Evolutionary conservation across 2,113 vertebrate genomes (phyloP), one percentile per base, ranked within the genome.

Genomic region (Macquaria australasica): DNA sequence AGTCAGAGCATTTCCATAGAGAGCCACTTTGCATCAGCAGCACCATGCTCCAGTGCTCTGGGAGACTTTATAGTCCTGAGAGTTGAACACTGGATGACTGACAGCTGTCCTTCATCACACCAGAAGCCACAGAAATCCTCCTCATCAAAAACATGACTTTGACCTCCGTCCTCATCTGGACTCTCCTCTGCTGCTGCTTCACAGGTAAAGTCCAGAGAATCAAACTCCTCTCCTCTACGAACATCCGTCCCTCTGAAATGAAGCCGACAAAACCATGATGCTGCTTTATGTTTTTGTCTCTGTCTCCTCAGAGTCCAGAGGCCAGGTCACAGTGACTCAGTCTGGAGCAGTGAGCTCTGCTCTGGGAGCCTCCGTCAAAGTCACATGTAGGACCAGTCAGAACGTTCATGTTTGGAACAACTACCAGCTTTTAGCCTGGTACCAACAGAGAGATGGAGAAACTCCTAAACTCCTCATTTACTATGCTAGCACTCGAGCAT

Each of bases 251-350:
- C 84, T 82, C 79, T 79, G 84, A 82, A 67, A 68, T 67, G 79
- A 86, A 82, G 84, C 37, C 28, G 3, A 84, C 69, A 63, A 80
- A n/a, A 83, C 41, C 59, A 53, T 69, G 12, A 69, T 1, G 50
- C 67, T 82, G 74, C 34, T 82, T 71, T 34, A 3, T 88, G 59
- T 82, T 51, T 82, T 21, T 85, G 74, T 85, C 41, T 85, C 73
- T 82, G 82, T 82, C 7, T 88, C 87, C 87, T 80, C 83, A 88
- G 87, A 83, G 87, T 86, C 84, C 84, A 89, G 81, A 84, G 73
- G 77, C 5, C 81, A 81, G 77, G 12, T 66, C 68, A 87, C 28
- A 31, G 28, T 31, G 28, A 31, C 28, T 31, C 28, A 31, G 28
- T 2, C 28, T 31, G 28, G 28, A 31, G 28, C 28, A 31, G 28